Evolutionary conservation across 35 echinoderm and acorn worm genomes (phyloP).

Genomic region (Heliocidaris tuberculata): DNA sequence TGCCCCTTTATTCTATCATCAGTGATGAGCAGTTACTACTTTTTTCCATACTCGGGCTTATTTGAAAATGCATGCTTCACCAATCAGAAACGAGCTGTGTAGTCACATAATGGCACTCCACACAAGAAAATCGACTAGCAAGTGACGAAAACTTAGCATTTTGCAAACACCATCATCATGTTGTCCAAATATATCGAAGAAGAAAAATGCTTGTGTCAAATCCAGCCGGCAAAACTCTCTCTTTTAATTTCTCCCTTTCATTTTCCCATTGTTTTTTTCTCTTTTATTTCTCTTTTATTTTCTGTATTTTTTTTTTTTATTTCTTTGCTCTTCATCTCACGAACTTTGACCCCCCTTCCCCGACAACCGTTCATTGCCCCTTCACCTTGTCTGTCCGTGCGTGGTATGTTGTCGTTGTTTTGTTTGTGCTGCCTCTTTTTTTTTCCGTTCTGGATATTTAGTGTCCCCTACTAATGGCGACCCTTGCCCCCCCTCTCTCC

Average conservation of each 20-base stretch:
- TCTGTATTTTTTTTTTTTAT: background rate
- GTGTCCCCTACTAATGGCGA: conserved; percentile 50
- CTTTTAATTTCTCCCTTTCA: conserved; percentile 50
- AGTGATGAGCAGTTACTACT: background rate
- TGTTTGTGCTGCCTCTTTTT: conserved; percentile 15
- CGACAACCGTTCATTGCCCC: conserved; percentile 17
- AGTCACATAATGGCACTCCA: background rate
- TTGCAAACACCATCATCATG: conserved; percentile 6
- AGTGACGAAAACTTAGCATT: background rate
- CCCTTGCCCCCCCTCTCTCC: conserved; percentile 46
- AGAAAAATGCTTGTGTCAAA: conserved; percentile 25
- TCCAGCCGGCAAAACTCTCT: conserved; percentile 40
- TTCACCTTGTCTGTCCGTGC: conserved; percentile 24
- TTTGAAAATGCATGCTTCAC: conserved; percentile 10
- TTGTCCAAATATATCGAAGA: background rate
- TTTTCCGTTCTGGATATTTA: conserved; percentile 35
- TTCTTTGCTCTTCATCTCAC: background rate
- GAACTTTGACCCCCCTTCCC: conserved; percentile 11
- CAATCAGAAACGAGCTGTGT: background rate
- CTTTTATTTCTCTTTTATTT: conserved; percentile 29
- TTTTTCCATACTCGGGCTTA: background rate
- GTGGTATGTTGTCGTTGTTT: conserved; percentile 28
- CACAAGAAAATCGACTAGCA: background rate
- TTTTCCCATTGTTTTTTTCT: conserved; percentile 6
- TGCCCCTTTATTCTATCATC: too few species aligned